phyloP scores from a whole-genome alignment of 2,888 invertebrate genomes.

The Apotomis betuletana region DNA sequence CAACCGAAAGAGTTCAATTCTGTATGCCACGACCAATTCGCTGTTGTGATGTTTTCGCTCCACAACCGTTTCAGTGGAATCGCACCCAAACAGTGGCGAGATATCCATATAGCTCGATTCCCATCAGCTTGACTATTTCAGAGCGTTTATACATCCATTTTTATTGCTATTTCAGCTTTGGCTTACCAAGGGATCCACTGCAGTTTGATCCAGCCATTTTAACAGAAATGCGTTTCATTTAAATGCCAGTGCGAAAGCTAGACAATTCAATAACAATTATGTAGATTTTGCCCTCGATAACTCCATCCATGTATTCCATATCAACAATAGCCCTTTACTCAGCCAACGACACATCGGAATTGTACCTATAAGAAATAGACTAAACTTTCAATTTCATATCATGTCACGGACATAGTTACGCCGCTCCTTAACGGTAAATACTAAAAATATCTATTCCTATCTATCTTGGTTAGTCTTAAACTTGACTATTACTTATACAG shows the following conservation, averaged over 20 bases:
- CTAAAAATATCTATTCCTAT: neutral
- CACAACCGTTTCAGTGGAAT: too few relatives aligned
- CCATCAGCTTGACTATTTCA: too few relatives aligned
- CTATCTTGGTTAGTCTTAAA: too few relatives aligned
- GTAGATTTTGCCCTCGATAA: slow-evolving; percentile 3
- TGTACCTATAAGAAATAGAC: slow-evolving; percentile 7
- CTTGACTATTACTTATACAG: too few relatives aligned
- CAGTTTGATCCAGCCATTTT: neutral
- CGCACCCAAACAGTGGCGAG: too few relatives aligned
- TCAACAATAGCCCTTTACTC: neutral
- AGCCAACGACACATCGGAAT: neutral
- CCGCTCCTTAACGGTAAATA: neutral
- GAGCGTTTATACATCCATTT: too few relatives aligned
- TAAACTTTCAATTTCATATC: slow-evolving; percentile 17
- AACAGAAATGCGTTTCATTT: neutral
- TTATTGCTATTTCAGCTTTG: too few relatives aligned
- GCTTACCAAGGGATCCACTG: too few relatives aligned
- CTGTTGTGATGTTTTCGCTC: too few relatives aligned
- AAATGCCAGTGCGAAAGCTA: neutral
- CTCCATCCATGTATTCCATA: slow-evolving; percentile 1
- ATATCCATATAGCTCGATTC: too few relatives aligned
- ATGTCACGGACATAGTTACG: slow-evolving; percentile 1
- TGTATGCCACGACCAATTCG: too few relatives aligned
- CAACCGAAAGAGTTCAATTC: too few relatives aligned
- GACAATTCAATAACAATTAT: slow-evolving; percentile 12